Percentiles rank a stretch among this genome's conserved stretches.
These are phyloP conservation scores for Spea hammondii DNA, from an alignment of 2,797 vertebrate species.

Conservation along the genomic window DNA sequence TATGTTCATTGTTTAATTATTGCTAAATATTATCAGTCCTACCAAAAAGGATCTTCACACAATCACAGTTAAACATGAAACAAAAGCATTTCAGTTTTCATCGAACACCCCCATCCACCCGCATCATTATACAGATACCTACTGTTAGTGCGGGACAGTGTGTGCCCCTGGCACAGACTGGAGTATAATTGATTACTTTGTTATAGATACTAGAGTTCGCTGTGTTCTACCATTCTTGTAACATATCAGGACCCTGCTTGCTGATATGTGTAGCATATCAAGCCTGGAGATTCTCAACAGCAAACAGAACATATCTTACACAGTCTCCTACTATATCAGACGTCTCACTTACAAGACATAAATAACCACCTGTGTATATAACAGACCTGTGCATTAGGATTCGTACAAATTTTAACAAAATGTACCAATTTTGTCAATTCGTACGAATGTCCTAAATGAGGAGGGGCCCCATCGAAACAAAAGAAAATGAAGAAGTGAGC, in stretches of 20 bases:
- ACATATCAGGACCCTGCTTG: slow-evolving; percentile 3
- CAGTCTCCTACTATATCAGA: too few relatives aligned
- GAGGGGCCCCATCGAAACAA: too few relatives aligned
- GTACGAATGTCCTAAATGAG: too few relatives aligned
- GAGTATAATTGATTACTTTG: background rate
- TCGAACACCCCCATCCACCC: slow-evolving; percentile 21
- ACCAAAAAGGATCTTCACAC: slow-evolving; percentile 1
- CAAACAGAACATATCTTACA: slow-evolving; percentile 16
- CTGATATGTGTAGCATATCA: slow-evolving; percentile 8
- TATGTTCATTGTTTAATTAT: too few relatives aligned
- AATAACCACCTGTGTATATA: background rate
- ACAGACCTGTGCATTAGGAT: too few relatives aligned
- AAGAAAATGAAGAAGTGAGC: too few relatives aligned
- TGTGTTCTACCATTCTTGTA: slow-evolving; percentile 12
- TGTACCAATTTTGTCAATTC: too few relatives aligned
- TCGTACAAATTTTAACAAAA: too few relatives aligned
- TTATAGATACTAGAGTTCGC: slow-evolving; percentile 11
- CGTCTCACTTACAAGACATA: background rate
- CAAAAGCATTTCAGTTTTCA: slow-evolving; percentile 23
- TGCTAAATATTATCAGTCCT: too few relatives aligned
- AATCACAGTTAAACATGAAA: background rate
- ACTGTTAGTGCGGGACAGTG: slow-evolving; percentile 14
- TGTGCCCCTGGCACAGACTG: slow-evolving; percentile 16
- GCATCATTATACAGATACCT: slow-evolving; percentile 36
- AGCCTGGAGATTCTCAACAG: slow-evolving; percentile 6